Conservation (phyloP, 2,797 vertebrate genomes). For the Hypotaenidia philippensis region DNA sequence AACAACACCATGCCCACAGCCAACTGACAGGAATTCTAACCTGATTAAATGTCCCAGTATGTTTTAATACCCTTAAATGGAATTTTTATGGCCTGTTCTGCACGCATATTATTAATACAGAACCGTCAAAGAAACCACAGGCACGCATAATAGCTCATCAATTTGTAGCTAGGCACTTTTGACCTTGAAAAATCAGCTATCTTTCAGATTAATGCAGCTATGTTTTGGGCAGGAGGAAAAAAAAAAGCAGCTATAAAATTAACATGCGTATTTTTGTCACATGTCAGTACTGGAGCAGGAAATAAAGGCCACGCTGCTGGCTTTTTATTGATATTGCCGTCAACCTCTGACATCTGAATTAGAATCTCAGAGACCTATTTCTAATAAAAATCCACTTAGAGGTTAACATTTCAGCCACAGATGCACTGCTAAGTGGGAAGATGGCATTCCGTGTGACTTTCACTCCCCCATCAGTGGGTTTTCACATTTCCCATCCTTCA, state of each 20-base stretch:
- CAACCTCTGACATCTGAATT: conserved; percentile 73
- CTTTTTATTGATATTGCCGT: conserved; percentile 67
- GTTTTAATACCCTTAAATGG: conserved; percentile 83
- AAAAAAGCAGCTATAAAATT: conserved; percentile 71
- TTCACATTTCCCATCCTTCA: conserved; percentile 14
- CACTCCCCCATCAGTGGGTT: neutral
- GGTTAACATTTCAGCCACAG: conserved; percentile 29
- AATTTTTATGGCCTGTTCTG: conserved; percentile 82
- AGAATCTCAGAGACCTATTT: conserved; percentile 51
- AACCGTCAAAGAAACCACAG: conserved; percentile 76
- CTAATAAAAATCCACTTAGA: conserved; percentile 70
- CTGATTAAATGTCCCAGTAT: conserved; percentile 77
- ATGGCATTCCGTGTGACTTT: neutral
- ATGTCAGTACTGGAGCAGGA: conserved; percentile 44
- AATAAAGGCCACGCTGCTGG: conserved; percentile 45
- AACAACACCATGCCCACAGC: conserved; percentile 64
- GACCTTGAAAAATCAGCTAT: conserved; percentile 84
- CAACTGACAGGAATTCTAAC: conserved; percentile 77
- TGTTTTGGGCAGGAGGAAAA: conserved; percentile 67
- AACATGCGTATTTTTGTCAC: conserved; percentile 78
- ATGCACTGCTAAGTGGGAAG: neutral
- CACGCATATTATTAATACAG: conserved; percentile 75
- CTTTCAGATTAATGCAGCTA: conserved; percentile 81
- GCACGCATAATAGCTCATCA: conserved; percentile 83
- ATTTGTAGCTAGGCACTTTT: conserved; percentile 80